phyloP scores from a whole-genome alignment of 1,140 invertebrate species.

The Magallana angulata region DNA sequence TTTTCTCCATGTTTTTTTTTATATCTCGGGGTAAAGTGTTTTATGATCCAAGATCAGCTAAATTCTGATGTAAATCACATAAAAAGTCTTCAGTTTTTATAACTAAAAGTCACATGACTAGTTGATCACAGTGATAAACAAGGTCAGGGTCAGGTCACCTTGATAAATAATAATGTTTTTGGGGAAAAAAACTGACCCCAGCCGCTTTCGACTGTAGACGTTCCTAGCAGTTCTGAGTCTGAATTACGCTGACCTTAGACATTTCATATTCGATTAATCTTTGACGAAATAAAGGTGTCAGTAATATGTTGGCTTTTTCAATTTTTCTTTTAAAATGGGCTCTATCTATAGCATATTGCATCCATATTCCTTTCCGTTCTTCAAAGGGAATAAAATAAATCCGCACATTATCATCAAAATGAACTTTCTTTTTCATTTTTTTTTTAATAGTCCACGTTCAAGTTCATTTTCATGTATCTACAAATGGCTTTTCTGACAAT shows the following conservation, averaged over 20 bases:
- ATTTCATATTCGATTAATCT: conserved; percentile 26
- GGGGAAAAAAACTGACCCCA: not conserved
- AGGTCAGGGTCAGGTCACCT: not conserved
- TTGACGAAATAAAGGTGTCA: conserved; percentile 16
- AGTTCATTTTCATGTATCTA: not conserved
- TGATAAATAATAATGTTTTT: no score
- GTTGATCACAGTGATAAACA: not conserved
- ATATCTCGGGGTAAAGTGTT: not conserved
- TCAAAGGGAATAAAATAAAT: conserved; percentile 18
- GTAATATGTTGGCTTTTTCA: conserved; percentile 22
- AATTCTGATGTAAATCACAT: not conserved
- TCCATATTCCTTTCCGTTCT: conserved; percentile 41
- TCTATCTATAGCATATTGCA: conserved; percentile 40
- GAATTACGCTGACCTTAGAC: not conserved
- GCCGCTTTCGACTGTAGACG: not conserved
- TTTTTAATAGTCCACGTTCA: not conserved
- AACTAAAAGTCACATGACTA: not conserved
- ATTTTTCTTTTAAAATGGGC: conserved; percentile 42
- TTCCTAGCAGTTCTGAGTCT: not conserved
- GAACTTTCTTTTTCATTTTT: conserved; percentile 9
- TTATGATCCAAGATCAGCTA: not conserved
- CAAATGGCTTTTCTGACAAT: not conserved
- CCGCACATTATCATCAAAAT: not conserved
- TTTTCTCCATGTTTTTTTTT: conserved; percentile 34
- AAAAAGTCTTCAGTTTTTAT: not conserved